Percentiles rank a stretch among this genome's conserved stretches.
These are phyloP conservation scores for Poicephalus gulielmi DNA, from an alignment of 2,113 vertebrate genomes.

Conservation along the genomic window DNA sequence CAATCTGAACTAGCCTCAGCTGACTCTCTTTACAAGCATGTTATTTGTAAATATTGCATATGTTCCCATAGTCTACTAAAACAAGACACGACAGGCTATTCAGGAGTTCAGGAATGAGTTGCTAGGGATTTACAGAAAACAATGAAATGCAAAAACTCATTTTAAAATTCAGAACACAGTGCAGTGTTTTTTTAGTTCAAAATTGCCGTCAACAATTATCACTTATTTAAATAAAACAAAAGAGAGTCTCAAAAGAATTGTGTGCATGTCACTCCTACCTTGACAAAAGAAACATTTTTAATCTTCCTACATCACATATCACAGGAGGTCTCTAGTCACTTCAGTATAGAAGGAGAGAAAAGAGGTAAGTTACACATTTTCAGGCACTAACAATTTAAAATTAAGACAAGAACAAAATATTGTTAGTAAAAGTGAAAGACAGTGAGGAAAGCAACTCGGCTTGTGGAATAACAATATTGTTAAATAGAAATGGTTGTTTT, in stretches of 20 bases:
- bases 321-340: conserved; percentile 9
- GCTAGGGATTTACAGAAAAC: conserved; percentile 13
- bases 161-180: not conserved
- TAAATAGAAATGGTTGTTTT: conserved; percentile 76
- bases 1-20: not conserved
- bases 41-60: conserved; percentile 14
- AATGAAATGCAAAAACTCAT: conserved; percentile 10
- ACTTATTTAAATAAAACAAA: conserved; percentile 50
- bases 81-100: not conserved
- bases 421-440: conserved; percentile 54
- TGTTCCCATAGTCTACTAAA: not conserved
- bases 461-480: conserved; percentile 66
- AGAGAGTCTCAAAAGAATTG: conserved; percentile 35
- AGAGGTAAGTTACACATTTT: conserved; percentile 28
- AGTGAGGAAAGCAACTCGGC: conserved; percentile 34
- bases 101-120: not conserved
- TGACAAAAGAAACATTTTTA: conserved; percentile 50
- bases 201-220: conserved; percentile 21
- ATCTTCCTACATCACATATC: conserved; percentile 52
- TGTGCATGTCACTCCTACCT: conserved; percentile 11
- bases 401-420: conserved; percentile 64
- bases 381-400: conserved; percentile 67
- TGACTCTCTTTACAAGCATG: not conserved
- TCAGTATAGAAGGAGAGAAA: not conserved
- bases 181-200: not conserved